These are phyloP conservation scores for Zelleria hepariella DNA, from an alignment of 2,888 invertebrate species.

Conservation along the genomic window DNA sequence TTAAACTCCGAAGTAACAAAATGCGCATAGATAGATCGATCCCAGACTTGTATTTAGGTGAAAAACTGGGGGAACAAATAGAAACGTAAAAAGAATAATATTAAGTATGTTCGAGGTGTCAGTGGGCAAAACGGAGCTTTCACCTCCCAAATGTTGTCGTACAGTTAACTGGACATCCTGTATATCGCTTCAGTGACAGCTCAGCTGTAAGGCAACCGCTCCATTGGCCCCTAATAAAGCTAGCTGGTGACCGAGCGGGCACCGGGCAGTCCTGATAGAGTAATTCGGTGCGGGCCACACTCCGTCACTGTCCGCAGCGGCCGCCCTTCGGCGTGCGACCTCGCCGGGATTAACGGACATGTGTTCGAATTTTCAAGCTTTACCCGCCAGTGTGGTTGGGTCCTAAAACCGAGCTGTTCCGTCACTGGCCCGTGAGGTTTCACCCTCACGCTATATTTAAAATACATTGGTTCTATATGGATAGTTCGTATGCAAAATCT, in stretches of 20 bases:
- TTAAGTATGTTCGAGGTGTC: too few species aligned
- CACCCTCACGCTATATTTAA: too few species aligned
- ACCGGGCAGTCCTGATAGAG: slow-evolving; percentile 15
- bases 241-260: slow-evolving; percentile 32
- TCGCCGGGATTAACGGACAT: slow-evolving; percentile 54
- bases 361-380: slow-evolving; percentile 51
- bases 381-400: slow-evolving; percentile 15
- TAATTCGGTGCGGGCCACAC: slow-evolving; percentile 29
- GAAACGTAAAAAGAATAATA: too few species aligned
- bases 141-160: too few species aligned
- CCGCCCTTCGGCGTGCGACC: slow-evolving; percentile 40
- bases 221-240: slow-evolving; percentile 45
- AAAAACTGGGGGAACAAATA: too few species aligned
- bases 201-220: slow-evolving; percentile 23
- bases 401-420: background rate
- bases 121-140: too few species aligned
- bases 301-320: slow-evolving; percentile 51
- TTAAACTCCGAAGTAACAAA: background rate
- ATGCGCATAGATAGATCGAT: background rate
- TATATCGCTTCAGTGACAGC: background rate
- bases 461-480: too few species aligned
- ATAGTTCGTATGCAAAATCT: too few species aligned
- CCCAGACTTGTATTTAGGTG: too few species aligned
- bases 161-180: too few species aligned
- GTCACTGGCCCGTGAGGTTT: too few species aligned